A percentile compares a stretch with the other conserved stretches of the same genome.
Evolutionary conservation across 2,888 invertebrate species (phyloP).

Genomic region (Orthonychiurus folsomi): DNA sequence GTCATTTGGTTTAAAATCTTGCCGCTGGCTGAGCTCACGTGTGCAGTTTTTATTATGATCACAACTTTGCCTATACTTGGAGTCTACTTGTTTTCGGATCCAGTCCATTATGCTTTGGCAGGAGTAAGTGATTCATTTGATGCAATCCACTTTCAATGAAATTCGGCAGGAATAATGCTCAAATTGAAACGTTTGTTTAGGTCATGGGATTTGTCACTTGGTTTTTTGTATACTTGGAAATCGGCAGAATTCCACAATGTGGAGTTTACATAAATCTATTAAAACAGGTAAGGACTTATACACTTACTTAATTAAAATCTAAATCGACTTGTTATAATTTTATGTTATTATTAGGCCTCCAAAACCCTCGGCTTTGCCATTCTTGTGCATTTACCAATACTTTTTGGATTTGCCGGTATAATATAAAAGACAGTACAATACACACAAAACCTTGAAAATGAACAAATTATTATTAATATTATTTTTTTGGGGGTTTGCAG

Average conservation of each 20-base stretch:
- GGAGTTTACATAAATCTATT: constrained; percentile 13
- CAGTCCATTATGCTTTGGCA: constrained; percentile 1
- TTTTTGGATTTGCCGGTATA: too few relatives aligned
- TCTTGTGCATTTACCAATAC: constrained; percentile 13
- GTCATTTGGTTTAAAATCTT: not conserved
- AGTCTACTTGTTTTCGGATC: not conserved
- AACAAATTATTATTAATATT: too few relatives aligned
- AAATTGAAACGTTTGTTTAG: not conserved
- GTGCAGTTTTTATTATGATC: not conserved
- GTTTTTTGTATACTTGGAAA: constrained; percentile 11
- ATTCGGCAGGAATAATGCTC: not conserved
- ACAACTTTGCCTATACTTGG: constrained; percentile 8
- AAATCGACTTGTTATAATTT: constrained; percentile 2
- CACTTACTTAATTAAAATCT: not conserved
- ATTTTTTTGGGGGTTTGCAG: too few relatives aligned
- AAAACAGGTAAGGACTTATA: constrained; percentile 8
- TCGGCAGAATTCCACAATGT: constrained; percentile 11
- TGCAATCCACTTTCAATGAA: not conserved
- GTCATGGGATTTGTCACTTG: constrained; percentile 7
- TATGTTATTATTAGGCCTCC: not conserved
- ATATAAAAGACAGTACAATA: too few relatives aligned
- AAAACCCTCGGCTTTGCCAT: constrained; percentile 10
- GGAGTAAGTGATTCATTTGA: not conserved
- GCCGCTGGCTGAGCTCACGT: not conserved
- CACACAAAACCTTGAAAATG: too few relatives aligned